phyloP scores from a whole-genome alignment of 2,797 vertebrate species.

The Oreortyx pictus region DNA sequence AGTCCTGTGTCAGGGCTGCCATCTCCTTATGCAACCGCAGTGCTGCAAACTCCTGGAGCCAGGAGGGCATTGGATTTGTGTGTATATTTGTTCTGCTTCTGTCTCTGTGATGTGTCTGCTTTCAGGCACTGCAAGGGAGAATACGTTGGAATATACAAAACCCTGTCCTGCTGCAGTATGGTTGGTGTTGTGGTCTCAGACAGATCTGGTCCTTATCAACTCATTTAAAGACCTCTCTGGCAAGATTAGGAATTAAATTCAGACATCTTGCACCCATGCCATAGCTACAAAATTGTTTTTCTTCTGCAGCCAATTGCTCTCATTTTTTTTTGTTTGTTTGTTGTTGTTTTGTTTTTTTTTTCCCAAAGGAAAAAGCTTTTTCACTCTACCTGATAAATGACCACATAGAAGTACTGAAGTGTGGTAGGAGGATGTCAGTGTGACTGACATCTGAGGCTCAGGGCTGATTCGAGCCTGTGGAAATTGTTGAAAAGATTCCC shows the following conservation, averaged over 20 bases:
- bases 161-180: background rate
- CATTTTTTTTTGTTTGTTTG: background rate
- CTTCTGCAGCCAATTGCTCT: background rate
- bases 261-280: background rate
- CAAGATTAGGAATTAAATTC: background rate
- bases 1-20: no score
- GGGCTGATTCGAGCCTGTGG: background rate
- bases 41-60: no score
- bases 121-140: background rate
- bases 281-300: background rate
- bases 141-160: background rate
- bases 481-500: conserved; percentile 47
- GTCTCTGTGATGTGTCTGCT: no score
- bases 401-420: accelerated
- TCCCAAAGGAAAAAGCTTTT: background rate
- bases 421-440: conserved; percentile 34
- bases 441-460: background rate
- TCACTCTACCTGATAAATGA: background rate
- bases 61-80: no score
- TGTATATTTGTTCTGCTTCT: no score
- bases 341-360: background rate
- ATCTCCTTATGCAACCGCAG: no score
- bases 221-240: background rate
- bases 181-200: background rate
- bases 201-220: background rate